phyloP scores from a whole-genome alignment of 1,140 invertebrate species.

The Caenorhabditis briggsae region DNA sequence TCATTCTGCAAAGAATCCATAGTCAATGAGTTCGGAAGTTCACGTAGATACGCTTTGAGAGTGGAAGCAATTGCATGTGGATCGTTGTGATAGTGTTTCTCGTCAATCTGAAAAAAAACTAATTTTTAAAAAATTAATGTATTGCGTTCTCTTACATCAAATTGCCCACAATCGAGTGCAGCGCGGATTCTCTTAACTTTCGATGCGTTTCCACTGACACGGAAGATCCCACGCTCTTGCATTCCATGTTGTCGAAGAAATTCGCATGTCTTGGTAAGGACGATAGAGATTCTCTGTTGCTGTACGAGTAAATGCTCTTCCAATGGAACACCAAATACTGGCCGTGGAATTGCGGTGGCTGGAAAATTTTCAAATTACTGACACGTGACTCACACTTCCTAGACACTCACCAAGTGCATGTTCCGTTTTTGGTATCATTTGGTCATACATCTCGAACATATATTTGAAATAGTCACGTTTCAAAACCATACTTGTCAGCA shows the following conservation, averaged over 20 bases:
- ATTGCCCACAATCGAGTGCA: conserved; percentile 62
- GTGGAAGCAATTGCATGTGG: conserved; percentile 62
- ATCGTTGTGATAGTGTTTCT: conserved; percentile 48
- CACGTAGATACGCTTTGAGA: conserved; percentile 60
- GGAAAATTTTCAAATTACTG: not conserved
- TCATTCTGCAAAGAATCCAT: conserved; percentile 56
- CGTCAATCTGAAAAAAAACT: conserved; percentile 15
- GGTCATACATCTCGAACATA: conserved; percentile 48
- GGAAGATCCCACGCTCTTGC: conserved; percentile 57
- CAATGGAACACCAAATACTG: conserved; percentile 58
- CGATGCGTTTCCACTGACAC: conserved; percentile 62
- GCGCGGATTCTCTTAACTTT: conserved; percentile 63
- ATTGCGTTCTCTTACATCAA: conserved; percentile 32
- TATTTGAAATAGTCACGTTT: conserved; percentile 29
- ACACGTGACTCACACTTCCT: not conserved
- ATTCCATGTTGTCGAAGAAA: conserved; percentile 56
- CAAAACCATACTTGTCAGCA: conserved; percentile 23
- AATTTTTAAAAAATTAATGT: not conserved
- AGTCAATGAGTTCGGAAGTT: conserved; percentile 61
- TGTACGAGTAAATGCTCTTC: conserved; percentile 54
- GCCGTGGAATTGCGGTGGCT: conserved; percentile 63
- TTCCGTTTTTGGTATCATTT: conserved; percentile 34
- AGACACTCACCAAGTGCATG: conserved; percentile 32
- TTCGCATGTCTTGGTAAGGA: conserved; percentile 59
- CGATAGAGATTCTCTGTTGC: conserved; percentile 35